phyloP scores from a whole-genome alignment of 2,113 vertebrate genomes.

The Paralichthys olivaceus region DNA sequence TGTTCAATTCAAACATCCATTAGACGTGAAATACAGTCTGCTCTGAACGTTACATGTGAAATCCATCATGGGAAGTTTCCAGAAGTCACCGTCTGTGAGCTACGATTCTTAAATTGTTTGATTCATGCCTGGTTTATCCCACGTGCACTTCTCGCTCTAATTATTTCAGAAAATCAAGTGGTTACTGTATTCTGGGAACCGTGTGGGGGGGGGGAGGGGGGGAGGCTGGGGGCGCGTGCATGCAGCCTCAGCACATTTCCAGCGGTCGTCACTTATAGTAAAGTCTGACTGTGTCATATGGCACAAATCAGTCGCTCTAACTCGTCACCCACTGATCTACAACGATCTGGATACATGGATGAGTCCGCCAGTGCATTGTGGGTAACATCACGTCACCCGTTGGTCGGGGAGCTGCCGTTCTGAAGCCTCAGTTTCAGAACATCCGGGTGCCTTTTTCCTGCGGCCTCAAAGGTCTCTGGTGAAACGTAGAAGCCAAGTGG shows the following conservation, averaged over 20 bases:
- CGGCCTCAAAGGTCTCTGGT: too few species aligned
- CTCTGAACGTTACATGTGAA: background rate
- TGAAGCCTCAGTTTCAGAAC: too few species aligned
- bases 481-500: too few species aligned
- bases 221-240: conserved; percentile 8
- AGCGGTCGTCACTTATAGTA: conserved; percentile 70
- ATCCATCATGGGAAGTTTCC: conserved; percentile 16
- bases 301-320: conserved; percentile 34
- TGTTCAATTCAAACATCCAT: background rate
- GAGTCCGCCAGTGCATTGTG: background rate
- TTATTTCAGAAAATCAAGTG: conserved; percentile 38
- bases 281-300: conserved; percentile 57
- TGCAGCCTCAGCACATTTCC: conserved; percentile 64
- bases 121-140: conserved; percentile 8
- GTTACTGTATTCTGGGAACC: conserved; percentile 63
- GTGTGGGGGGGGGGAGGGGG: conserved; percentile 29
- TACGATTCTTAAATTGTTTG: background rate
- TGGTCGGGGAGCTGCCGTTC: too few species aligned
- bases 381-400: background rate
- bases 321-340: conserved; percentile 26
- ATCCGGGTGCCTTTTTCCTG: too few species aligned
- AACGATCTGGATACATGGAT: conserved; percentile 1
- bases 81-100: conserved; percentile 7
- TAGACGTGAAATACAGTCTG: background rate
- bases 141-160: conserved; percentile 14